These are phyloP conservation scores for Spongilla lacustris DNA, from an alignment of 37 sponge, comb jelly and placozoan genomes.

Conservation along the genomic window DNA sequence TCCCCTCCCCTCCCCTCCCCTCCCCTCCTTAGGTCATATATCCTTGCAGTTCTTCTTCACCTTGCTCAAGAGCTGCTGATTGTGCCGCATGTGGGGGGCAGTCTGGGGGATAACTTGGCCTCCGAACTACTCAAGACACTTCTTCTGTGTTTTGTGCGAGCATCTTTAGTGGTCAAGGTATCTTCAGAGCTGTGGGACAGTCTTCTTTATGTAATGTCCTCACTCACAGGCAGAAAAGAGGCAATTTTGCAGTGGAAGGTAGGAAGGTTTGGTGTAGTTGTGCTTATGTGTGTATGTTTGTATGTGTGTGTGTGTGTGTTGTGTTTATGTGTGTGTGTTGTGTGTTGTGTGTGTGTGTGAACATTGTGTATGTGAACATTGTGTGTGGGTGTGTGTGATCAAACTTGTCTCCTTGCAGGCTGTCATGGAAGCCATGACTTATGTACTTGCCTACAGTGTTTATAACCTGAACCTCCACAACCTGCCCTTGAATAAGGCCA, in stretches of 20 bases:
- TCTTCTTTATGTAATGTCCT: constrained; percentile 52
- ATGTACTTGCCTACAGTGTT: constrained; percentile 61
- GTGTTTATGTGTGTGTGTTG: background rate
- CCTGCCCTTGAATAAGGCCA: constrained; percentile 59
- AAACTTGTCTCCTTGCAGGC: constrained; percentile 32
- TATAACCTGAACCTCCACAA: constrained; percentile 67
- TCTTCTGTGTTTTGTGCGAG: constrained; percentile 78
- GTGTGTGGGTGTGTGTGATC: constrained; percentile 3
- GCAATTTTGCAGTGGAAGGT: constrained; percentile 85
- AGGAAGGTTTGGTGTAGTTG: background rate
- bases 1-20: background rate
- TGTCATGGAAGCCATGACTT: constrained; percentile 63
- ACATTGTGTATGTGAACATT: constrained; percentile 15
- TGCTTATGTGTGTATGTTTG: constrained; percentile 5
- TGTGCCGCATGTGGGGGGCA: background rate
- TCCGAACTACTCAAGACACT: constrained; percentile 76
- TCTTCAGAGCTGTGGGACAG: constrained; percentile 74
- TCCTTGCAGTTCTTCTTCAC: constrained; percentile 74
- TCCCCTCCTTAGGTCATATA: constrained; percentile 51
- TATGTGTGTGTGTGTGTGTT: constrained; percentile 3
- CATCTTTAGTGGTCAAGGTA: constrained; percentile 54
- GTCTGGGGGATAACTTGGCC: constrained; percentile 24
- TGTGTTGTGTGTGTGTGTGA: constrained; percentile 10
- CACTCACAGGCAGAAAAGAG: constrained; percentile 77
- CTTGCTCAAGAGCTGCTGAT: constrained; percentile 48